phyloP scores from a whole-genome alignment of 2,797 vertebrate species.

The Eidolon dupreanum region DNA sequence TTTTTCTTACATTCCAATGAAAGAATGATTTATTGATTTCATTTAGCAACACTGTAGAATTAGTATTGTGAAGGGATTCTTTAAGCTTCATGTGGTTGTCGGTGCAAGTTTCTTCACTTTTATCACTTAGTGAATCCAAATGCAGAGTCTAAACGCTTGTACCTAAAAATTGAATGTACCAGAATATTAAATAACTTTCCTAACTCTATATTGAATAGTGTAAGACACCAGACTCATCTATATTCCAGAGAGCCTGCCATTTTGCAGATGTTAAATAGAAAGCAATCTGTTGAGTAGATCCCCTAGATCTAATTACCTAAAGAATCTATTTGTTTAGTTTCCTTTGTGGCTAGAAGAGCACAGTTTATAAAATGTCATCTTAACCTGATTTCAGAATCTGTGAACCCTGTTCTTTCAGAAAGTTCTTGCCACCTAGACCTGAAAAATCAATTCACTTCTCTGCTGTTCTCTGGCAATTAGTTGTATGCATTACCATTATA shows the following conservation, averaged over 20 bases:
- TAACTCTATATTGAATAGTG: accelerated
- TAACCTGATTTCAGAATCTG: not conserved
- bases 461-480: not conserved
- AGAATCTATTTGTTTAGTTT: slow-evolving; percentile 42
- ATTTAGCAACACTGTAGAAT: not conserved
- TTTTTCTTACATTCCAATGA: not conserved
- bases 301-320: not conserved
- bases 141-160: not conserved
- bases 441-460: not conserved
- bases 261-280: not conserved
- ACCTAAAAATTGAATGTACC: not conserved
- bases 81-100: not conserved
- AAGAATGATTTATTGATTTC: slow-evolving; percentile 25
- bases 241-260: slow-evolving; percentile 30
- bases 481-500: not conserved
- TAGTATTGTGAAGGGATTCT: slow-evolving; percentile 29
- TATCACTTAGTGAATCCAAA: not conserved
- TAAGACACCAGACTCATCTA: not conserved
- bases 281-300: not conserved
- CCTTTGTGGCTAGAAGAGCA: not conserved
- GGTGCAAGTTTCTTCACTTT: not conserved
- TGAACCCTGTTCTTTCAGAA: not conserved
- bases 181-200: not conserved
- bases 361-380: not conserved
- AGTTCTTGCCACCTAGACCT: not conserved